These are phyloP conservation scores for Cepaea nemoralis DNA, from an alignment of 1,140 invertebrate species.

Conservation along the genomic window DNA sequence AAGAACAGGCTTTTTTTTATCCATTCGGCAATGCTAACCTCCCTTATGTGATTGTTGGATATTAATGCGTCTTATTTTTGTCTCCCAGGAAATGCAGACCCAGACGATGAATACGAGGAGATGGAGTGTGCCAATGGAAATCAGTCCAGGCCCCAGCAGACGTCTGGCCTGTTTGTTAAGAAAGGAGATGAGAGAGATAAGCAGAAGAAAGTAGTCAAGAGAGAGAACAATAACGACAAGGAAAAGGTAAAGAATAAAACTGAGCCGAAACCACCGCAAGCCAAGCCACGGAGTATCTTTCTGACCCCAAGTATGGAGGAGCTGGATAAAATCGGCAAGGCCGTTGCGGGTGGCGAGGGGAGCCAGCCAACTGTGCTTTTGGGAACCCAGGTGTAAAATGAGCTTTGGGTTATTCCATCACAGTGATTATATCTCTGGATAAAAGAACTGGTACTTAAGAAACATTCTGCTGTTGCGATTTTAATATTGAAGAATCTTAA, in stretches of 20 bases:
- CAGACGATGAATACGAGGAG: background rate
- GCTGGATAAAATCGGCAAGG: slow-evolving; percentile 5
- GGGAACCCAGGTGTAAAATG: no score
- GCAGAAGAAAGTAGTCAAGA: background rate
- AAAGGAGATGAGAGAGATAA: background rate
- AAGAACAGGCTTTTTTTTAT: no score
- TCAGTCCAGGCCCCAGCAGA: background rate
- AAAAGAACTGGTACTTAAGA: no score
- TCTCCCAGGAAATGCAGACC: background rate
- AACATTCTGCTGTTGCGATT: no score
- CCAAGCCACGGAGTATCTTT: slow-evolving; percentile 24
- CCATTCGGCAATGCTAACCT: no score
- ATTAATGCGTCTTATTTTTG: background rate
- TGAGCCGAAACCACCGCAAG: background rate
- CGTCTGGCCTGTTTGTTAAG: background rate
- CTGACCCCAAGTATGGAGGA: slow-evolving; percentile 29
- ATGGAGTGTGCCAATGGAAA: background rate
- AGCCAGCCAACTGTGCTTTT: no score
- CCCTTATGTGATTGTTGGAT: no score
- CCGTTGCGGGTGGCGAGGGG: slow-evolving; percentile 1
- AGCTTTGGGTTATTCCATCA: no score
- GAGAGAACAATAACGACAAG: background rate
- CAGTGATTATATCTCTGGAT: no score
- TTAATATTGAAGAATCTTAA: no score
- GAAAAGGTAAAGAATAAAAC: background rate